phyloP scores from a whole-genome alignment of 2,888 invertebrate genomes.

The Anaspis maculata region DNA sequence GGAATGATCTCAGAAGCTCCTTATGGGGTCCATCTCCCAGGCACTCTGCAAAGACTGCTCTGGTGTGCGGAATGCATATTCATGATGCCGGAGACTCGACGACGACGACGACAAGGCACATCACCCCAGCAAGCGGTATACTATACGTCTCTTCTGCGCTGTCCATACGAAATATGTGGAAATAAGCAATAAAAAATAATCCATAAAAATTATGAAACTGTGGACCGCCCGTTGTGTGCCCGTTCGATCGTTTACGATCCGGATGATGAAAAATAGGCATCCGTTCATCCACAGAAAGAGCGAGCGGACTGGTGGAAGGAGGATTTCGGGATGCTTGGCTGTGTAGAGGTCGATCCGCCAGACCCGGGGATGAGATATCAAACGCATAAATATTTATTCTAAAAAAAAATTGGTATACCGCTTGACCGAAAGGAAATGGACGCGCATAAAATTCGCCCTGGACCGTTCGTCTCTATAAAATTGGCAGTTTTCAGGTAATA shows the following conservation, averaged over 20 bases:
- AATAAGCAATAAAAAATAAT: conserved; percentile 5
- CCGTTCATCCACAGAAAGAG: no score
- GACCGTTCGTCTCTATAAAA: conserved; percentile 21
- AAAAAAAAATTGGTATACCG: conserved; percentile 19
- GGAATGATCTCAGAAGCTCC: no score
- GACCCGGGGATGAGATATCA: no score
- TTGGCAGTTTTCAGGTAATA: conserved; percentile 24
- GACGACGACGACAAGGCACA: no score
- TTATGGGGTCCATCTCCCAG: neutral
- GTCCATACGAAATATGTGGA: no score
- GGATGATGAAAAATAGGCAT: conserved; percentile 3
- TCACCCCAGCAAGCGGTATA: no score
- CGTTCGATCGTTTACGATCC: conserved; percentile 4
- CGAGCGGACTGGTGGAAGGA: no score
- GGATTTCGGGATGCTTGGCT: no score
- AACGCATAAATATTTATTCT: conserved; percentile 24
- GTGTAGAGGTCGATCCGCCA: no score
- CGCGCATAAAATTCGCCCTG: conserved; percentile 16
- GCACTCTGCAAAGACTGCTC: neutral
- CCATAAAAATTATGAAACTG: conserved; percentile 9
- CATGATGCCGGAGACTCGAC: conserved; percentile 1
- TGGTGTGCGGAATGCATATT: conserved; percentile 1
- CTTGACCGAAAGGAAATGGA: conserved; percentile 10
- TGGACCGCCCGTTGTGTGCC: conserved; percentile 5
- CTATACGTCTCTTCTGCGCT: no score